phyloP scores from a whole-genome alignment of 1,140 invertebrate genomes.

The Heliconius congener region DNA sequence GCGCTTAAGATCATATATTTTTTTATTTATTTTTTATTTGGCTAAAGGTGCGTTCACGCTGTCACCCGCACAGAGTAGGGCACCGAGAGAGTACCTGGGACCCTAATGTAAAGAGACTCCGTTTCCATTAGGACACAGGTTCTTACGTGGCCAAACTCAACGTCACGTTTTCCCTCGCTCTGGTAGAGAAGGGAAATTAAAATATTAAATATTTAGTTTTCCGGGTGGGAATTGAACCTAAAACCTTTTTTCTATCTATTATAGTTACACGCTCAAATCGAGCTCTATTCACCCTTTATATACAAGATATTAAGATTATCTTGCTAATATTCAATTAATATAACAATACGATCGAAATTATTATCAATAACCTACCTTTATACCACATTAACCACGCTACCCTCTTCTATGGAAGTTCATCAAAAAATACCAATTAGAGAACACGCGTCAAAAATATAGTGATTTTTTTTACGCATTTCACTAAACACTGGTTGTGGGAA shows the following conservation, averaged over 20 bases:
- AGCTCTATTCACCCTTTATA: not conserved
- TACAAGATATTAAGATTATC: not conserved
- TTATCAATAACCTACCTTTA: constrained; percentile 2
- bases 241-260: too few species aligned
- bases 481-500: constrained; percentile 4
- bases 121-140: too few species aligned
- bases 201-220: not conserved
- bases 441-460: constrained; percentile 50
- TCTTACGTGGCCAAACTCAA: not conserved
- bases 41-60: too few species aligned
- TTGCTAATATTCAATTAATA: constrained; percentile 7
- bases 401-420: not conserved
- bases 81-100: too few species aligned
- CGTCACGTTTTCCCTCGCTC: not conserved
- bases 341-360: not conserved
- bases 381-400: not conserved
- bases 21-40: too few species aligned
- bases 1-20: too few species aligned
- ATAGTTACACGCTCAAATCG: too few species aligned
- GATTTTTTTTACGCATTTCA: not conserved
- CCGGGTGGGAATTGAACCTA: too few species aligned
- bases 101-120: too few species aligned
- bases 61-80: too few species aligned
- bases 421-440: constrained; percentile 28
- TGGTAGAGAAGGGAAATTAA: not conserved